These are phyloP conservation scores for Ciconia boyciana DNA, from an alignment of 2,113 vertebrate species.

Conservation along the genomic window DNA sequence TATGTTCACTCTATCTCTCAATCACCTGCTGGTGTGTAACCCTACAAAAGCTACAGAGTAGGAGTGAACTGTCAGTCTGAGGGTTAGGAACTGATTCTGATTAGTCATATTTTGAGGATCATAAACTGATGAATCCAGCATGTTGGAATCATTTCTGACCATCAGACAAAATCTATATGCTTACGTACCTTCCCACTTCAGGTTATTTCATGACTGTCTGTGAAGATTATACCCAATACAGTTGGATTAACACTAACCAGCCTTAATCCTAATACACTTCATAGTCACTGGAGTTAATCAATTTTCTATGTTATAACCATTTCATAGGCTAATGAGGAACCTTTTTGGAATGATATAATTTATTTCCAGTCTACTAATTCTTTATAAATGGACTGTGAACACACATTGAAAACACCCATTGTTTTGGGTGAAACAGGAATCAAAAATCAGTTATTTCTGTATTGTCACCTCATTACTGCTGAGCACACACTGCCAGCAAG, in stretches of 20 bases:
- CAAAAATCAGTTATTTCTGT: not conserved
- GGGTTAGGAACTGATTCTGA: not conserved
- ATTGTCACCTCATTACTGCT: not conserved
- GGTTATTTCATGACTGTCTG: not conserved
- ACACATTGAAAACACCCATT: not conserved
- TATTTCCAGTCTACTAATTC: not conserved
- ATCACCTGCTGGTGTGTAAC: not conserved
- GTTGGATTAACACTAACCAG: not conserved
- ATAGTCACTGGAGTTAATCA: not conserved
- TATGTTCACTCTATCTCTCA: not conserved
- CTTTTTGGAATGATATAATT: not conserved
- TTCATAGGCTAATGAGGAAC: not conserved
- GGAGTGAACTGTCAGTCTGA: not conserved
- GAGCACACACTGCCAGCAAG: not conserved
- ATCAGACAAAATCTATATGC: not conserved
- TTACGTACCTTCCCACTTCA: not conserved
- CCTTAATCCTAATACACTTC: not conserved
- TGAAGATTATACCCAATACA: not conserved
- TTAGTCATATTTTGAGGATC: not conserved
- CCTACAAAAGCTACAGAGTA: not conserved
- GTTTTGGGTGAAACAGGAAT: not conserved
- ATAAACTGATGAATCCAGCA: not conserved
- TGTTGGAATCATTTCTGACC: not conserved
- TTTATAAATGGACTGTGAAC: not conserved
- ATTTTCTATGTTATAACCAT: not conserved